These are phyloP conservation scores for Malaclemys terrapin DNA, from an alignment of 2,113 vertebrate species.

Conservation along the genomic window DNA sequence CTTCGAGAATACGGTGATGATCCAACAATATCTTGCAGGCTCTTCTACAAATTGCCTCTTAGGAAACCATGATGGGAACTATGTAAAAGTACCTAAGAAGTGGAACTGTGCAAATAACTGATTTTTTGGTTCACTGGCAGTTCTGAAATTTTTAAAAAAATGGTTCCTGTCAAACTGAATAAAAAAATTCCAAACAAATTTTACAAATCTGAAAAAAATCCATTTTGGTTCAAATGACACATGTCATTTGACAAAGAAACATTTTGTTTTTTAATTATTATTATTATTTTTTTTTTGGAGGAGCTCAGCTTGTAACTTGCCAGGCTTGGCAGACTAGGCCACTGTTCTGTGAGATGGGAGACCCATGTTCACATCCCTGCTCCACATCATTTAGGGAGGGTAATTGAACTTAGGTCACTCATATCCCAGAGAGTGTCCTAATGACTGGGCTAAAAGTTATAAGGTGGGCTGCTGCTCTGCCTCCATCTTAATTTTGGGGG, in stretches of 20 bases:
- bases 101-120: no score
- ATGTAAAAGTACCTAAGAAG: slow-evolving; percentile 48
- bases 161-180: not conserved
- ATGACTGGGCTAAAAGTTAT: not conserved
- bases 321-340: not conserved
- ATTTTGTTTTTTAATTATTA: not conserved
- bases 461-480: not conserved
- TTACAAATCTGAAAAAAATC: not conserved
- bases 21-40: not conserved
- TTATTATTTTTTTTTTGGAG: not conserved
- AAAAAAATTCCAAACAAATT: not conserved
- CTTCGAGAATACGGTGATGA: not conserved
- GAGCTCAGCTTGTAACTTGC: not conserved
- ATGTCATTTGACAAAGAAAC: no score
- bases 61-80: slow-evolving; percentile 45
- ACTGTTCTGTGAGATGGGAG: not conserved
- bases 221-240: not conserved
- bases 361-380: not conserved
- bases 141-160: not conserved
- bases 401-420: no score
- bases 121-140: not conserved
- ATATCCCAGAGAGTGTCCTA: not conserved
- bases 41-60: not conserved
- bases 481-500: not conserved
- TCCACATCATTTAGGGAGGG: no score